Percentiles rank a stretch among this genome's conserved stretches.
These are phyloP conservation scores for Steinernema carpocapsae DNA, from an alignment of 2,888 invertebrate species.

Conservation along the genomic window DNA sequence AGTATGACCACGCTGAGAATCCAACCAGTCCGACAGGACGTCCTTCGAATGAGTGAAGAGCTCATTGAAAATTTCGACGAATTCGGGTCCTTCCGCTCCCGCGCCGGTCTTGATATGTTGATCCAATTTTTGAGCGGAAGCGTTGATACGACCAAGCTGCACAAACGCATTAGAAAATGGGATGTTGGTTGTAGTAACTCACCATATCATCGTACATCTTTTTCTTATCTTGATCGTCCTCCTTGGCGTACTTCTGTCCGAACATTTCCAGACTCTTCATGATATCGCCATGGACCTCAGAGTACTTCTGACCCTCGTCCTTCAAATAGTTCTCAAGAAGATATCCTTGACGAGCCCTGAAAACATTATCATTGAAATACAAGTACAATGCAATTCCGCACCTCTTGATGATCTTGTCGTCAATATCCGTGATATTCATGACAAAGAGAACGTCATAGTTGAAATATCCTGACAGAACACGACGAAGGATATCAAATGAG, in stretches of 20 bases:
- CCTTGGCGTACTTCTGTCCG: conserved; percentile 70
- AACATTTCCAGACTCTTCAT: conserved; percentile 59
- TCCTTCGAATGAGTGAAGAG: conserved; percentile 74
- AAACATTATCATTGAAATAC: conserved; percentile 25
- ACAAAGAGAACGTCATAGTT: conserved; percentile 72
- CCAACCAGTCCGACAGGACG: conserved; percentile 90
- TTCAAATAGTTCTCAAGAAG: conserved; percentile 78
- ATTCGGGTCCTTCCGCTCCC: neutral
- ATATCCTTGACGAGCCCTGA: conserved; percentile 76
- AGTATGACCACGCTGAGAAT: conserved; percentile 79
- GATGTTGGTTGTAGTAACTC: no score
- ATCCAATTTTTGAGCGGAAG: neutral
- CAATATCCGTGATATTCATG: conserved; percentile 98
- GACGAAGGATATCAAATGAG: conserved; percentile 91
- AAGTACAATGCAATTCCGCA: no score
- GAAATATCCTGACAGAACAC: conserved; percentile 70
- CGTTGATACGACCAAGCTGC: neutral
- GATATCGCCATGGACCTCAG: conserved; percentile 53
- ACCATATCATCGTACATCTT: conserved; percentile 80
- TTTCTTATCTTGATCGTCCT: conserved; percentile 85
- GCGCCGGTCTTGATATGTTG: neutral
- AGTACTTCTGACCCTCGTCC: conserved; percentile 36
- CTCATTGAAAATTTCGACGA: conserved; percentile 42
- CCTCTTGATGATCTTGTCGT: conserved; percentile 79
- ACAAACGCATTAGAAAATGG: neutral